phyloP scores from a whole-genome alignment of 2,888 invertebrate genomes.

The Ophion costatus region DNA sequence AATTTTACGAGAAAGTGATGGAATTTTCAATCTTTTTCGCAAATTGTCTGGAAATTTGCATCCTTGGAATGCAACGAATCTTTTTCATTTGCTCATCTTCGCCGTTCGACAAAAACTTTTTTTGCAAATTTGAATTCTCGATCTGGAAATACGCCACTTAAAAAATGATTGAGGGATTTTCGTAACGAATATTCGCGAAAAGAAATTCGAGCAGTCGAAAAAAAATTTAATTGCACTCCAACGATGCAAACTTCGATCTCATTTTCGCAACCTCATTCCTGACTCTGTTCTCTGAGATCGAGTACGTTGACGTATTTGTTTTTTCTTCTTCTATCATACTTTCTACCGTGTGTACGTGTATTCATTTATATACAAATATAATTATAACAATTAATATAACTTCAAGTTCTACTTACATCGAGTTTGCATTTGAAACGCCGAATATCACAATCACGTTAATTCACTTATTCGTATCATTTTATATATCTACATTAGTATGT shows the following conservation, averaged over 20 bases:
- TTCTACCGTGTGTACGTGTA: neutral
- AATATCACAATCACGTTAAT: conserved; percentile 82
- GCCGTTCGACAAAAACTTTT: no score
- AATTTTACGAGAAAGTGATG: conserved; percentile 25
- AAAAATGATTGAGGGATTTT: no score
- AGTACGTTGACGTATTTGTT: conserved; percentile 52
- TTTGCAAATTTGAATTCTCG: no score
- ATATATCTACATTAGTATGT: conserved; percentile 80
- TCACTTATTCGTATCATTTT: conserved; percentile 51
- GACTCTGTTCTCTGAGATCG: conserved; percentile 51
- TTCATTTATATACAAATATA: conserved; percentile 62
- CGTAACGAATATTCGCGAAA: no score
- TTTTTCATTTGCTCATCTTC: no score
- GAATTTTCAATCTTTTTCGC: conserved; percentile 10
- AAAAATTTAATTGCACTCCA: no score
- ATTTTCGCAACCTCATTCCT: conserved; percentile 5
- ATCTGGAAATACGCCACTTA: no score
- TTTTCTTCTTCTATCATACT: conserved; percentile 44
- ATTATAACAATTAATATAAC: conserved; percentile 68
- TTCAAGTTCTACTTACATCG: conserved; percentile 73
- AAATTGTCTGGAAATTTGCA: no score
- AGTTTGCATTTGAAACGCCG: conserved; percentile 80
- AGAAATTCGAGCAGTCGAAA: no score
- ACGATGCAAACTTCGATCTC: no score
- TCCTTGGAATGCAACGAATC: no score